Evolutionary conservation across 2,113 vertebrate species (phyloP).

Genomic region (Mandrillus leucophaeus): DNA sequence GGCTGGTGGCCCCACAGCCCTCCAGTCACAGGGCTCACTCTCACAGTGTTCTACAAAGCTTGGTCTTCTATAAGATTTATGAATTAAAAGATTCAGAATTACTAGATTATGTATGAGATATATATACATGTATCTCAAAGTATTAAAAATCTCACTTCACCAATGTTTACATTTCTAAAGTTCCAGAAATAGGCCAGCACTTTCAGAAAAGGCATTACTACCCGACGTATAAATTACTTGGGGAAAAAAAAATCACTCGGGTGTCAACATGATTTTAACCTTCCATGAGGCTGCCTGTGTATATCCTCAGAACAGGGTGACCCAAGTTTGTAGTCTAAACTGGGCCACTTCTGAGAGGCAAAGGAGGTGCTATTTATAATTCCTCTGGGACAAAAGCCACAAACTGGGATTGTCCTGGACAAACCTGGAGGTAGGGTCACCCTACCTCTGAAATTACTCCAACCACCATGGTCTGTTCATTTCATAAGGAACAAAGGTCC

Average conservation of each 20-base stretch:
- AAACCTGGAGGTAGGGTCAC: neutral
- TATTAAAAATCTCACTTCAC: neutral
- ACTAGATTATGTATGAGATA: neutral
- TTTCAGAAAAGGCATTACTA: neutral
- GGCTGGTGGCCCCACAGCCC: fast-evolving
- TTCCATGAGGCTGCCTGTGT: neutral
- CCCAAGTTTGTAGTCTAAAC: neutral
- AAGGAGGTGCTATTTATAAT: neutral
- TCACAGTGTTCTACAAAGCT: neutral
- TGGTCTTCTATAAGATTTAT: neutral
- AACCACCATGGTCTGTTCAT: neutral
- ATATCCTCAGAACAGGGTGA: neutral
- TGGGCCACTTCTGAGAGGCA: neutral
- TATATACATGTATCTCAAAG: neutral
- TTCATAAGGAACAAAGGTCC: neutral
- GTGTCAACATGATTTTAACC: neutral
- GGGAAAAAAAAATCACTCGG: neutral
- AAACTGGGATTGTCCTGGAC: neutral
- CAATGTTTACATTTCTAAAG: neutral
- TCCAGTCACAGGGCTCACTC: neutral
- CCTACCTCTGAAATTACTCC: neutral
- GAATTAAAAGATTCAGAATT: neutral
- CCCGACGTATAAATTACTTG: neutral
- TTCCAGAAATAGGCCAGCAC: neutral
- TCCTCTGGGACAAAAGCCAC: neutral